Conservation (phyloP, 2,888 invertebrate genomes). For the Patella ulyssiponensis region DNA sequence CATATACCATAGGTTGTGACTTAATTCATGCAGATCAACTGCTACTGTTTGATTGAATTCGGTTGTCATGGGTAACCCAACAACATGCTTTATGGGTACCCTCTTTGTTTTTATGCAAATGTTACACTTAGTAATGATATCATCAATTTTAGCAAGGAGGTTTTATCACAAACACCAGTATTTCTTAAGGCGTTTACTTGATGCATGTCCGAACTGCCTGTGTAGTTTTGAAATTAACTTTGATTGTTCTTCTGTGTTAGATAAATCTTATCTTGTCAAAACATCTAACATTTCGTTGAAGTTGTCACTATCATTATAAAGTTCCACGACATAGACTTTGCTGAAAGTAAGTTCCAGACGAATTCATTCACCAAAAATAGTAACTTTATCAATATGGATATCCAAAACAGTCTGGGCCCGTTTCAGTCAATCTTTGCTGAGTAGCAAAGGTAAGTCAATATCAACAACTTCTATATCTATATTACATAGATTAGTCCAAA, state of each 20-base stretch:
- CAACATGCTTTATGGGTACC: constrained; percentile 19
- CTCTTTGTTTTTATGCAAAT: background rate
- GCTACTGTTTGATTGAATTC: constrained; percentile 12
- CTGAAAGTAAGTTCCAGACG: constrained; percentile 23
- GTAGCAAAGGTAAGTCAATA: constrained; percentile 24
- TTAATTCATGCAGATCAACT: no score
- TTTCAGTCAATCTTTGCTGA: constrained; percentile 30
- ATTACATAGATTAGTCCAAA: constrained; percentile 17
- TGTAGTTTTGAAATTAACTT: background rate
- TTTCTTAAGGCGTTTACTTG: background rate
- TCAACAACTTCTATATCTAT: constrained; percentile 22
- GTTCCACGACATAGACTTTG: constrained; percentile 29
- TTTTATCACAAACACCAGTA: background rate
- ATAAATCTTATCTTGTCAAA: background rate
- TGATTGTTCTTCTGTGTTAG: background rate
- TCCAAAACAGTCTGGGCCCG: constrained; percentile 24
- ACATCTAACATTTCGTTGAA: background rate
- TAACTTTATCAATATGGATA: constrained; percentile 23
- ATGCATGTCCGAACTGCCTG: background rate
- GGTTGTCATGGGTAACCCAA: constrained; percentile 16
- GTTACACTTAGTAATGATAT: no score
- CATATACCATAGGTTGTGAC: background rate
- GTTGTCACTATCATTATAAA: background rate
- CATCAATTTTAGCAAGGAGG: background rate
- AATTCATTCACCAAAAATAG: constrained; percentile 26